Evolutionary conservation across 2,888 invertebrate species (phyloP), one percentile per base, ranked within the genome.

Genomic region (Dynastes maya): DNA sequence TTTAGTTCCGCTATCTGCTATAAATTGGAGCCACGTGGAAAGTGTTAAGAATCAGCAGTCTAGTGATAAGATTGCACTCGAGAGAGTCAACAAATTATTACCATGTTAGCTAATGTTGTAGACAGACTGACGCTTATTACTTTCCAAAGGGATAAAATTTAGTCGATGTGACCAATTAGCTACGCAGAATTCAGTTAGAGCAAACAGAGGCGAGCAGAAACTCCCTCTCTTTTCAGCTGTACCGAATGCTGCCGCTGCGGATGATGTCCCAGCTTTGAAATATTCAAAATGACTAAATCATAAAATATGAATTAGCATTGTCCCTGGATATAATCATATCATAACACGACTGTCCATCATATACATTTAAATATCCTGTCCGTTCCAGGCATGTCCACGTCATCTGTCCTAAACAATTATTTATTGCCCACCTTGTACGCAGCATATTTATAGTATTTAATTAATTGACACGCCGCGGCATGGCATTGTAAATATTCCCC

Each of bases 331-430:
- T 83, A 83, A 83, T 83, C 81, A 82, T 83, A 83, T 84, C 83
- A 84, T 83, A 83, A 84, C 85, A 83, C 80, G 84, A 84, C 84
- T 86, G 86, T 86, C 86, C 85, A 85, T 86, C 85, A 85, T 82
- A 77, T 81, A 81, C 84, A 86, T 87, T 86, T 84, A 86, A 86
- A 87, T 86, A 86, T 86, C 86, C 86, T 85, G 86, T 85, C 86
- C 84, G 80, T 79, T 65, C 80, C 86, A 85, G 85, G 81, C 84
- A 84, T 85, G 86, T 83, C 84, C 81, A 82, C 83, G 83, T 84
- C 84, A 84, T 83, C 84, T 85, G 86, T 86, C 86, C 85, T 84
- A 84, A 86, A 85, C 86, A 86, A 86, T 86, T 86, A 86, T 87
- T 87, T 87, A 87, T 86, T 85, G 85, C 85, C 82, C 84, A 87